A percentile compares a stretch with the other conserved stretches of the same genome.
These are phyloP conservation scores for Sesia apiformis DNA, from an alignment of 2,888 invertebrate species.

Conservation along the genomic window DNA sequence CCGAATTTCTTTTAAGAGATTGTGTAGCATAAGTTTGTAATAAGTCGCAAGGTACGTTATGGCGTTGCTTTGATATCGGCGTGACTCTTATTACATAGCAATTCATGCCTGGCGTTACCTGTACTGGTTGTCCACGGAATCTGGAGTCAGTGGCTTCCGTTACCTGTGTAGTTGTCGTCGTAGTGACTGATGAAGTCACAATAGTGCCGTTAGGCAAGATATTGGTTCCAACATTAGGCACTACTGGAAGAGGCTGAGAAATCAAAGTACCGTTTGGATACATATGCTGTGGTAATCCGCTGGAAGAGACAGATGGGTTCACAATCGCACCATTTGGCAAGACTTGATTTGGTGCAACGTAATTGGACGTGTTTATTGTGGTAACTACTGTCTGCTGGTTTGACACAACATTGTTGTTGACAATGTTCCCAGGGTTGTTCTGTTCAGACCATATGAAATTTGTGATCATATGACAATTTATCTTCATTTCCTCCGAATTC, in stretches of 20 bases:
- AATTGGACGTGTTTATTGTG: neutral
- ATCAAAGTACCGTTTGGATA: neutral
- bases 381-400: neutral
- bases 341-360: neutral
- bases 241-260: neutral
- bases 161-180: neutral
- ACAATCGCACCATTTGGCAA: neutral
- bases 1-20: conserved; percentile 1
- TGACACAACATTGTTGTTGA: neutral
- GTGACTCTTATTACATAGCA: conserved; percentile 2
- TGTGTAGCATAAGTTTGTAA: conserved; percentile 2
- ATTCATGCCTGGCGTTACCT: neutral
- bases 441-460: conserved; percentile 11
- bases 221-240: neutral
- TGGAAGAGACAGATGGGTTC: neutral
- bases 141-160: neutral
- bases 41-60: conserved; percentile 1
- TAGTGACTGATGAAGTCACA: neutral
- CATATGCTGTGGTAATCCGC: neutral
- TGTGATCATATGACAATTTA: conserved; percentile 13
- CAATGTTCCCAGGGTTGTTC: neutral
- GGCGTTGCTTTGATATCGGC: neutral
- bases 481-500: conserved; percentile 10
- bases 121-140: conserved; percentile 1
- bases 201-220: neutral